phyloP scores from a whole-genome alignment of 2,113 vertebrate species.

The Ptychochromis oligacanthus region DNA sequence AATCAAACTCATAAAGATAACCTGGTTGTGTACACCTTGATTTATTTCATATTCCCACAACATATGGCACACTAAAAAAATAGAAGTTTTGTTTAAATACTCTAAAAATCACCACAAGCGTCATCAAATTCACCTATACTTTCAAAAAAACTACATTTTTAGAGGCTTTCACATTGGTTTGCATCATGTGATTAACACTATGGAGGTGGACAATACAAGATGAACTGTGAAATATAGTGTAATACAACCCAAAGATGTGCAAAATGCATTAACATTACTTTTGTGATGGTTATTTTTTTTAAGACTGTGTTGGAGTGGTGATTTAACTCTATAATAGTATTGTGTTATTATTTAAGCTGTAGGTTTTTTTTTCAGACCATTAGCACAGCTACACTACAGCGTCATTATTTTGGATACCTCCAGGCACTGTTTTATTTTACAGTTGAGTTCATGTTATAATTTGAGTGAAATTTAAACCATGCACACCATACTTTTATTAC shows the following conservation, averaged over 20 bases:
- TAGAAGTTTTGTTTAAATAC: neutral
- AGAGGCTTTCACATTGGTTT: neutral
- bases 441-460: too few species aligned
- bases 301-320: neutral
- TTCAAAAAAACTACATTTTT: neutral
- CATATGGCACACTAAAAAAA: neutral
- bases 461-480: too few species aligned
- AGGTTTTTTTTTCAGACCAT: neutral
- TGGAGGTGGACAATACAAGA: neutral
- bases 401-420: neutral
- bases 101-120: neutral
- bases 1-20: neutral
- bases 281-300: neutral
- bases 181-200: neutral
- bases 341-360: neutral
- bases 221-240: neutral
- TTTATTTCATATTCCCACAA: neutral
- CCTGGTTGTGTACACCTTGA: fast-evolving
- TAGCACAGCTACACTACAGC: neutral
- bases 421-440: neutral
- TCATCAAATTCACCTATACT: neutral
- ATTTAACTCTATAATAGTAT: neutral
- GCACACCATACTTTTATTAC: neutral
- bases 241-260: neutral
- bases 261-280: neutral